Base-by-base conservation (phyloP, 2,888 invertebrate genomes). In the Lacanobia wlatinum region DNA sequence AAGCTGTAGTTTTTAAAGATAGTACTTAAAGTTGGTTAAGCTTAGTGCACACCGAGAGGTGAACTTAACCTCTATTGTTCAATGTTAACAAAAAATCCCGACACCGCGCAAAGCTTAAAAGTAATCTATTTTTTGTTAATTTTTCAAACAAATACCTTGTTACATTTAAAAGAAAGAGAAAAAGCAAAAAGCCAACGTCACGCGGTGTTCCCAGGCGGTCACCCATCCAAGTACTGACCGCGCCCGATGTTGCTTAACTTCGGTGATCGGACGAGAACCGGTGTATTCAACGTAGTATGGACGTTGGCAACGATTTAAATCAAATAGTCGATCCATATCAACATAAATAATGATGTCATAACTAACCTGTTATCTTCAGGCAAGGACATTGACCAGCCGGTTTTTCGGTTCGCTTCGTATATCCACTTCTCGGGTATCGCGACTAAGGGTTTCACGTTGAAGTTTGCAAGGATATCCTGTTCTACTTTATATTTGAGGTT, bases 391-490 rank as follows among this genome's bases (percentile, higher is more conserved):
- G 95, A 94, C 48, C 96, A 89, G 2, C 87, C 90, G 1, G 92
- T 91, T 80, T 95, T 95, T 80, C 91, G 91, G 50, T 93, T 95
- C 1, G 96, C 95, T 84, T 96, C 96, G 74, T 94, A 92, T 65
- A 96, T 96, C 96, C 96, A 96, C 56, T 89, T 88, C 87, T 96
- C 96, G 83, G 96, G 96, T 70, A 96, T 95, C 0, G 96, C 96
- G 0, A 96, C 96, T 46, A 96, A 82, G 0, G 96, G 96, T 71
- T 94, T 95, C 34, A 96, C 95, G 68, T 92, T 94, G 4, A 96
- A 92, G 0, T 85, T 90, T 0, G 95, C 91, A 0, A 95, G 84
- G 0, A 91, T 87, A 0, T 95, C 95, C 3, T 94, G 94, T 43
- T 92, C 94, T 4, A 90, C 76, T 66, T 86, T 90, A 52, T 74